Base-by-base conservation (phyloP, 2,888 invertebrate genomes). In the Chrysolina haemoptera region DNA sequence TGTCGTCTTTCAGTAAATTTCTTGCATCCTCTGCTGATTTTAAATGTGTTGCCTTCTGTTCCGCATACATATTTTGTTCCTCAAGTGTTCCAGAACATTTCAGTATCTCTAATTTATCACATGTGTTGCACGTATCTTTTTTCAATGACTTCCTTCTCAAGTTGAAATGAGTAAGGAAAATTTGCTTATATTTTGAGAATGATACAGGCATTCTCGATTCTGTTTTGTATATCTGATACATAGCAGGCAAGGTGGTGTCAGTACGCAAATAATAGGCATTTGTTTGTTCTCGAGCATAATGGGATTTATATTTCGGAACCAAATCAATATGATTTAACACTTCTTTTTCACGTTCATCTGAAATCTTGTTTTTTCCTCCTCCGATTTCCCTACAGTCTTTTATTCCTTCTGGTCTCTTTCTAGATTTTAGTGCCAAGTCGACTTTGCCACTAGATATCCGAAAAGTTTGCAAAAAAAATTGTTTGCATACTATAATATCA, bases 1-100 rank as follows among this genome's bases (percentile, higher is more conserved):
- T 71, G 59, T 76, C 66, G 53, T 22, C 62, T 41, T 75, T 70
- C 65, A n/a, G n/a, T n/a, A n/a, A n/a, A n/a, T 68, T 76, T 63
- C 72, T 75, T 66, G 75, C 62, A n/a, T 55, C 63, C 50, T 70
- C 53, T 50, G 75, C 73, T 63, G 46, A 50, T 59, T 40, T 50
- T 55, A 62, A 67, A 64, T 74, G 70, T 53, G 71, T 40, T 53
- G 59, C 50, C 48, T 67, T 68, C 48, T 73, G 41, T 20, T 48
- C 62, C 20, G 50, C 20, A 35, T 73, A 64, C 63, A 53, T 64
- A 59, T 68, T 64, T 64, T 64, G 73, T 55, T 73, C 64, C 18
- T 73, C 68, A 5, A 41, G 53, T 22, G 40, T 73, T 27, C 63
- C 68, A 22, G 35, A 64, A 59, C 35, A 46, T 64, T 43, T 64